Evolutionary conservation across 2,888 invertebrate genomes (phyloP).

Genomic region (Ernsta delagoae): DNA sequence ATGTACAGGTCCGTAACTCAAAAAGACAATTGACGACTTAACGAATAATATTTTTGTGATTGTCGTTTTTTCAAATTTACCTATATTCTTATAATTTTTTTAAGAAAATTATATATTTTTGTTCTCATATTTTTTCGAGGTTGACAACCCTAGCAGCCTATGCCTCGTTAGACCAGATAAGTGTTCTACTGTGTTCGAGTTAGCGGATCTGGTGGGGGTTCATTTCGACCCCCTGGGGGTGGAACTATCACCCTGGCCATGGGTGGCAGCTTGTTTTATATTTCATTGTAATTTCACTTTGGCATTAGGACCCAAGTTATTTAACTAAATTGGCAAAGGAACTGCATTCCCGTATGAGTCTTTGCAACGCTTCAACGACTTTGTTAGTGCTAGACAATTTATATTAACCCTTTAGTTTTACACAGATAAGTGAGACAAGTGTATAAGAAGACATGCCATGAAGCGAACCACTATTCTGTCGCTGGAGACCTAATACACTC

Average conservation of each 20-base stretch:
- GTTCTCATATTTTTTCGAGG: too few species aligned
- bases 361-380: conserved; percentile 10
- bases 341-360: conserved; percentile 12
- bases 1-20: too few species aligned
- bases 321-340: conserved; percentile 33
- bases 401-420: background rate
- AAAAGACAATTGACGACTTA: too few species aligned
- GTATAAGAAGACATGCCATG: too few species aligned
- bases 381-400: background rate
- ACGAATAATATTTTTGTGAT: too few species aligned
- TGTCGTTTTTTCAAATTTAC: too few species aligned
- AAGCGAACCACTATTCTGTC: too few species aligned
- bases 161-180: conserved; percentile 38
- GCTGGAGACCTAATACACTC: too few species aligned
- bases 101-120: too few species aligned
- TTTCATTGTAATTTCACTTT: conserved; percentile 34
- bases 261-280: conserved; percentile 23
- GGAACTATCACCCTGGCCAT: background rate
- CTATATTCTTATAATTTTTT: too few species aligned
- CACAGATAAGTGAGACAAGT: too few species aligned
- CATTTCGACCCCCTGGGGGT: conserved; percentile 34
- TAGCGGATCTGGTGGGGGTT: conserved; percentile 36
- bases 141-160: conserved; percentile 30
- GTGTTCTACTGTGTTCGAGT: conserved; percentile 38
- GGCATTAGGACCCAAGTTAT: conserved; percentile 32